Evolutionary conservation across 2,888 invertebrate species (phyloP).

Genomic region (Myopa tessellatipennis): DNA sequence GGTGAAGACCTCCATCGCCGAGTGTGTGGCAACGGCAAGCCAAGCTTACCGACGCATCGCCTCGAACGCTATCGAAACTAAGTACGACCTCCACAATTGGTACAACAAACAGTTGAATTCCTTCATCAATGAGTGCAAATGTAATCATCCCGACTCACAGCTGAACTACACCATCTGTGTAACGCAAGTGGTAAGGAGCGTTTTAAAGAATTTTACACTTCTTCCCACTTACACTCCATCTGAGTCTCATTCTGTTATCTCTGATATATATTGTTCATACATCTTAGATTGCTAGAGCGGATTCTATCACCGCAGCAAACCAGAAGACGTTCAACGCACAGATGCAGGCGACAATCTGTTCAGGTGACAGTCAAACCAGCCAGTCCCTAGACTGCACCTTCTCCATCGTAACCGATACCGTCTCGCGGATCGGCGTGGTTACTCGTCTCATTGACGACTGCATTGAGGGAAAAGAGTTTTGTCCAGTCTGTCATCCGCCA

Average conservation of each 20-base stretch:
- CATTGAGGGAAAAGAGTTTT: conserved; percentile 27
- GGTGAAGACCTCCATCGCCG: background rate
- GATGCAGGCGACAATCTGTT: conserved; percentile 34
- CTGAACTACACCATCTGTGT: conserved; percentile 46
- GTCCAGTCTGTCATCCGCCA: conserved; percentile 9
- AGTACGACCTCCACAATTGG: conserved; percentile 40
- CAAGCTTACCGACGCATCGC: conserved; percentile 19
- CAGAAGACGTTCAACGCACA: conserved; percentile 38
- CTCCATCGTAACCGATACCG: conserved; percentile 6
- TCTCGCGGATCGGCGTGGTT: conserved; percentile 34
- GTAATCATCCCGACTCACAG: conserved; percentile 18
- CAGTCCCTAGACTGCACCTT: conserved; percentile 40
- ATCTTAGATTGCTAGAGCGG: conserved; percentile 24
- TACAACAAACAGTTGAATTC: conserved; percentile 39
- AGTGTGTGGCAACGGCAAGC: conserved; percentile 40
- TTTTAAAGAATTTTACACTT: background rate
- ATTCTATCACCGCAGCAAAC: conserved; percentile 27
- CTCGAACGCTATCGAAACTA: background rate
- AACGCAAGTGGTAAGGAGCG: conserved; percentile 44
- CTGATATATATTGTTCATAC: background rate
- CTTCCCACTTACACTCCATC: no score
- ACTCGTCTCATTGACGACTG: conserved; percentile 42
- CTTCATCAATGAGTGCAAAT: conserved; percentile 35
- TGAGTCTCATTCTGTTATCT: background rate
- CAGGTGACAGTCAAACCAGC: conserved; percentile 29